phyloP scores from a whole-genome alignment of 1,140 invertebrate species.

The Uloborus diversus region DNA sequence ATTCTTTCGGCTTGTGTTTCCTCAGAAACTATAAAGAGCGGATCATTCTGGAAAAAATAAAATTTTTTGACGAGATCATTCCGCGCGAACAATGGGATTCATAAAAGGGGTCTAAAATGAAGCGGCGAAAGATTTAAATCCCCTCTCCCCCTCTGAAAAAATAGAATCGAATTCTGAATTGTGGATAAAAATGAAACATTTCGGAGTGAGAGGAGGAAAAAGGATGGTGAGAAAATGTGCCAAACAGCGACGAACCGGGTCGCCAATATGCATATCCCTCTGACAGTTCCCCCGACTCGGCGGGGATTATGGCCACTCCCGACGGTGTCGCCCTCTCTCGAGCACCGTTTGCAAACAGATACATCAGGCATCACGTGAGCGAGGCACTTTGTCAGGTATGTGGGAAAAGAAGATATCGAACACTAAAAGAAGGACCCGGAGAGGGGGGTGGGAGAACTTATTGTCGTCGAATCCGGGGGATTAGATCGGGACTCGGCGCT shows the following conservation, averaged over 20 bases:
- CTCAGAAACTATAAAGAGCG: too few species aligned
- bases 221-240: constrained; percentile 39
- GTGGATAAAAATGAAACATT: not conserved
- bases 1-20: too few species aligned
- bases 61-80: too few species aligned
- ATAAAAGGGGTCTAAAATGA: too few species aligned
- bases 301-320: constrained; percentile 13
- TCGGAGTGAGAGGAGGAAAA: not conserved
- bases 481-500: constrained; percentile 30
- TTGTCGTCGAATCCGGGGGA: constrained; percentile 43
- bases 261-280: constrained; percentile 51
- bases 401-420: constrained; percentile 50
- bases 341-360: constrained; percentile 38
- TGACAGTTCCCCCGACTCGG: constrained; percentile 45
- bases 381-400: constrained; percentile 46
- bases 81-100: too few species aligned
- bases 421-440: not conserved
- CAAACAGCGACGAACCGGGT: constrained; percentile 16
- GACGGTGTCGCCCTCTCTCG: constrained; percentile 48
- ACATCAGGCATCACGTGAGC: constrained; percentile 52
- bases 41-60: too few species aligned
- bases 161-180: too few species aligned
- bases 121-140: too few species aligned
- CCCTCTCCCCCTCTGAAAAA: too few species aligned
- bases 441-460: constrained; percentile 34